Evolutionary conservation across 2,888 invertebrate species (phyloP).

Genomic region (Spatulosminthurus flaviceps): DNA sequence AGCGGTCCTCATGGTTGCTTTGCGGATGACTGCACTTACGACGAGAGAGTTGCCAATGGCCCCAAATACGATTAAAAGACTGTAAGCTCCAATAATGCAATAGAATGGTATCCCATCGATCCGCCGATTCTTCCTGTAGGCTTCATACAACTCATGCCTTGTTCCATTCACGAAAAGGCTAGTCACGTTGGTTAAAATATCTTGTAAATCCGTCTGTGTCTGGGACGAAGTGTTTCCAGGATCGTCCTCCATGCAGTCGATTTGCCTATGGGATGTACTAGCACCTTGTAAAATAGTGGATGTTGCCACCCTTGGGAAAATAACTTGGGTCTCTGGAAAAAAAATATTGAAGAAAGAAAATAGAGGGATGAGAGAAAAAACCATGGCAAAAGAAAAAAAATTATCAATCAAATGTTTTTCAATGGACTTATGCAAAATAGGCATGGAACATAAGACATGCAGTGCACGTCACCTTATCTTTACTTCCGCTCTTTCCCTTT

Average conservation of each 20-base stretch:
- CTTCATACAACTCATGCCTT: conserved; percentile 48
- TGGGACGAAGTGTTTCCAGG: conserved; percentile 3
- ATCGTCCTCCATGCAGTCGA: conserved; percentile 19
- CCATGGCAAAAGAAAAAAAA: not conserved
- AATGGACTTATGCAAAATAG: not conserved
- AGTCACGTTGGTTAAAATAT: not conserved
- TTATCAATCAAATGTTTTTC: not conserved
- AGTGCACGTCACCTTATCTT: not conserved
- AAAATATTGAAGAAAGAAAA: too few species aligned
- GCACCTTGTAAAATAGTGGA: not conserved
- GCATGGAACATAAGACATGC: not conserved
- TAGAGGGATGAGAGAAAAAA: not conserved
- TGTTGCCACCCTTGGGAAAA: too few species aligned
- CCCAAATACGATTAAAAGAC: conserved; percentile 80
- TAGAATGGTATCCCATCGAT: conserved; percentile 77
- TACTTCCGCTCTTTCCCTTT: conserved; percentile 30
- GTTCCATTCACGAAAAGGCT: conserved; percentile 6
- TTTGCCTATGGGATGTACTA: too few species aligned
- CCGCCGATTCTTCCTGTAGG: conserved; percentile 71
- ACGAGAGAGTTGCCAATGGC: conserved; percentile 87
- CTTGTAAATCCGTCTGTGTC: not conserved
- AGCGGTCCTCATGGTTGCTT: conserved; percentile 89
- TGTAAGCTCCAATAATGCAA: conserved; percentile 76
- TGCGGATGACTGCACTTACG: conserved; percentile 79
- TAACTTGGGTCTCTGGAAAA: too few species aligned